phyloP scores from a whole-genome alignment of 2,113 vertebrate species.

The Calypte anna region DNA sequence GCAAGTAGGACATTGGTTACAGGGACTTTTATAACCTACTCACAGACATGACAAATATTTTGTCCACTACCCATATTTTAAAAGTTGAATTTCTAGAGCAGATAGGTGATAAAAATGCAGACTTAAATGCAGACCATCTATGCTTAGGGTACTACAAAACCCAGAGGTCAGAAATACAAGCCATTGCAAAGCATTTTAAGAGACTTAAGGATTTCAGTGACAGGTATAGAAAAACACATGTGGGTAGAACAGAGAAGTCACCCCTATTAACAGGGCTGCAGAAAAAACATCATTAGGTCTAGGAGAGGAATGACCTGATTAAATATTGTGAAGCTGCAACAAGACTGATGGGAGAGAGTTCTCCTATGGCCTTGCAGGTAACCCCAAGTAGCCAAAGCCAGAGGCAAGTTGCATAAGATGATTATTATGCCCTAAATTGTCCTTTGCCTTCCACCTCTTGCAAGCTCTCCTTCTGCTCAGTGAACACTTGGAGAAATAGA shows the following conservation, averaged over 20 bases:
- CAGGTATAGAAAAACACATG: not conserved
- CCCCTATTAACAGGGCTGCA: not conserved
- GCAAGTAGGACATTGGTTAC: not conserved
- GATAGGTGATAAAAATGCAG: not conserved
- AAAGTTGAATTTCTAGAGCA: not conserved
- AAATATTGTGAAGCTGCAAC: not conserved
- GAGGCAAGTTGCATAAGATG: rapidly evolving
- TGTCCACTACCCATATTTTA: not conserved
- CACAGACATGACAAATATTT: not conserved
- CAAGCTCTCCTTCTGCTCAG: not conserved
- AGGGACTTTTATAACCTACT: not conserved
- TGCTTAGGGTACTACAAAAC: not conserved
- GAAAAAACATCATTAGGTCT: not conserved
- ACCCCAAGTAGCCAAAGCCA: not conserved
- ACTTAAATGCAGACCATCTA: not conserved
- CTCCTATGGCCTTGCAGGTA: not conserved
- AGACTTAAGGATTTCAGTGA: not conserved
- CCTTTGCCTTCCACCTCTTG: not conserved
- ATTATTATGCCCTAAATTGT: not conserved
- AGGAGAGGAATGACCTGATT: not conserved
- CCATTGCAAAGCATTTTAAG: not conserved
- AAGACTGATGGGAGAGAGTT: not conserved
- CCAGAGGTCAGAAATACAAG: not conserved
- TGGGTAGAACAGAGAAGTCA: not conserved
- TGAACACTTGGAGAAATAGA: not conserved